Evolutionary conservation across 1,140 invertebrate species (phyloP), one percentile per base, ranked within the genome.

Genomic region (Nixonia krombeini): DNA sequence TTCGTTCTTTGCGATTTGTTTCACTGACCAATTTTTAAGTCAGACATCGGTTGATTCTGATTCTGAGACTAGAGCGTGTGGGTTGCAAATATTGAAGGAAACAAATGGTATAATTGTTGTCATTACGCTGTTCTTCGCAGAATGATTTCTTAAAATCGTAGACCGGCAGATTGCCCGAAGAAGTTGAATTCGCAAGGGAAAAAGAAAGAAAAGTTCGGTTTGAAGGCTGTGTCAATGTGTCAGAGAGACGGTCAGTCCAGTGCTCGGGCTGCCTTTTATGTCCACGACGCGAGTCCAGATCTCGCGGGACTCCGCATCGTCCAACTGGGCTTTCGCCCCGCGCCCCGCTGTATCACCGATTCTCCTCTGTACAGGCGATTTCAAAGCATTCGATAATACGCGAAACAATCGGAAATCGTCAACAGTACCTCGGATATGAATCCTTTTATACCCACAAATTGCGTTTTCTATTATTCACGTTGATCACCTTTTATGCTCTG

Each of bases 191-290:
- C n/a, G n/a, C n/a, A 23, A 28, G 25, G 37, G 51, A 46, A 23
- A 28, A 44, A 47, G 55, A 44, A 42, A 25, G 26, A 41, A 25
- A 26, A 21, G 17, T 37, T 29, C 41, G 42, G 0, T 9, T 26
- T 40, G 40, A 49, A 61, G 64, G 64, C 41, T 62, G 46, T 61
- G 65, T 53, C 57, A 62, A 68, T 68, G 65, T 68, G 65, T 68
- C 65, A 68, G 57, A 56, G 50, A 64, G 53, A 26, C 42, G 49
- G n/a, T 53, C 33, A 31, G 15, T 23, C 42, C 37, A 28, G 45
- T 63, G 28, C 25, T 45, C 44, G 38, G 40, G 9, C 17, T 45
- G 50, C 64, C 65, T 68, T 68, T 62, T 57, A 68, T 68, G 52
- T 68, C 41, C 52, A 28, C 47, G 35, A 62, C 41, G 41, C 44